A percentile compares a stretch with the other conserved stretches of the same genome.
These are phyloP conservation scores for Microctonus brassicae DNA, from an alignment of 2,888 invertebrate genomes.

Conservation along the genomic window DNA sequence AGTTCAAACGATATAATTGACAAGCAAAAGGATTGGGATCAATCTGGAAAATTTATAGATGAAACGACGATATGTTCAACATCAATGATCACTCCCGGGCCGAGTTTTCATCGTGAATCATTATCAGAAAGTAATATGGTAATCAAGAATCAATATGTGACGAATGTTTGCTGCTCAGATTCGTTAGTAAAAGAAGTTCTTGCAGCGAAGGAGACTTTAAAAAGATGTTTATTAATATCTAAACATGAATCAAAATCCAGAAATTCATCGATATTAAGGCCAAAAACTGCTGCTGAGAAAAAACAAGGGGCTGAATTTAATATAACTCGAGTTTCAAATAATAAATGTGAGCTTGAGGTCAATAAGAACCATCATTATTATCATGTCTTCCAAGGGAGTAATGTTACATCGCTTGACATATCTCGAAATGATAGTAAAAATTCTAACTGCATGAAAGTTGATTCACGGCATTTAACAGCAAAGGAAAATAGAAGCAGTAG, in stretches of 20 bases:
- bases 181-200: constrained; percentile 63
- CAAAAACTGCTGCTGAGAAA: constrained; percentile 57
- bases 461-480: constrained; percentile 9
- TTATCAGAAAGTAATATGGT: neutral
- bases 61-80: neutral
- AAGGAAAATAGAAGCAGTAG: too few species aligned
- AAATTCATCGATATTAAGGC: constrained; percentile 40
- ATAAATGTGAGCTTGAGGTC: constrained; percentile 24
- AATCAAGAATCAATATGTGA: constrained; percentile 4
- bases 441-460: neutral
- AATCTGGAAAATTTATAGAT: neutral
- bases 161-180: constrained; percentile 55
- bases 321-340: constrained; percentile 18
- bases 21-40: neutral
- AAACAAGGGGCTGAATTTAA: constrained; percentile 54
- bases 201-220: constrained; percentile 65
- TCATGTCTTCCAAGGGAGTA: constrained; percentile 41
- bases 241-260: constrained; percentile 40
- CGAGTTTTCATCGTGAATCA: neutral
- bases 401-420: constrained; percentile 1
- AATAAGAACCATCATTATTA: constrained; percentile 26
- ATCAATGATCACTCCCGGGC: neutral
- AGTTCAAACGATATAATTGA: neutral
- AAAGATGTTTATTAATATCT: constrained; percentile 55
- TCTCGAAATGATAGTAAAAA: neutral